A percentile compares a stretch with the other conserved stretches of the same genome.
Evolutionary conservation across 2,888 invertebrate genomes (phyloP).

Genomic region (Amphipoea oculea): DNA sequence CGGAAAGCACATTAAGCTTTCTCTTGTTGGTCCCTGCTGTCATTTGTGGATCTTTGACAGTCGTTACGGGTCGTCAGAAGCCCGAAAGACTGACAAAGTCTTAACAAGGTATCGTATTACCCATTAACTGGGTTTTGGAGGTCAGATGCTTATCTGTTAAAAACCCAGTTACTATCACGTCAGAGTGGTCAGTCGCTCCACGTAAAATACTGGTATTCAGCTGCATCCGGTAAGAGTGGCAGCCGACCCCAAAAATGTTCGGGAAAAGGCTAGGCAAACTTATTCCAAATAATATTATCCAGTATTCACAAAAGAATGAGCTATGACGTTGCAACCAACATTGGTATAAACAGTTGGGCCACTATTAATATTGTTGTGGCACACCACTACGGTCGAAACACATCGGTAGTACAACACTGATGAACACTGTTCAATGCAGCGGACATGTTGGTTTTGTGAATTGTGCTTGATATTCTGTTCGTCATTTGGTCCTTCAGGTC

Average conservation of each 20-base stretch:
- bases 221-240: too few species aligned
- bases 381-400: constrained; percentile 12
- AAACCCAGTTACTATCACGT: background rate
- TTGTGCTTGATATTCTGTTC: constrained; percentile 21
- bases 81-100: background rate
- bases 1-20: background rate
- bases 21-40: background rate
- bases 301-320: background rate
- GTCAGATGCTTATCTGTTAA: background rate
- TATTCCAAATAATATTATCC: background rate
- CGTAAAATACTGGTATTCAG: background rate
- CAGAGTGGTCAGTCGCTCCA: background rate
- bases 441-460: constrained; percentile 44
- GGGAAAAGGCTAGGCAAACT: background rate
- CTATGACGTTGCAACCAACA: background rate
- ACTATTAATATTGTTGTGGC: constrained; percentile 34
- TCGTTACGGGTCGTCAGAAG: background rate
- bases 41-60: background rate
- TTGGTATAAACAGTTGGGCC: constrained; percentile 13
- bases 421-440: constrained; percentile 24
- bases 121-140: background rate
- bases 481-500: background rate
- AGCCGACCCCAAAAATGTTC: background rate
- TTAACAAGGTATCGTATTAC: background rate
- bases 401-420: constrained; percentile 35